These are phyloP conservation scores for Morbakka virulenta DNA, from an alignment of 30 jellyfish, hydroid and myxozoan genomes.

Conservation along the genomic window DNA sequence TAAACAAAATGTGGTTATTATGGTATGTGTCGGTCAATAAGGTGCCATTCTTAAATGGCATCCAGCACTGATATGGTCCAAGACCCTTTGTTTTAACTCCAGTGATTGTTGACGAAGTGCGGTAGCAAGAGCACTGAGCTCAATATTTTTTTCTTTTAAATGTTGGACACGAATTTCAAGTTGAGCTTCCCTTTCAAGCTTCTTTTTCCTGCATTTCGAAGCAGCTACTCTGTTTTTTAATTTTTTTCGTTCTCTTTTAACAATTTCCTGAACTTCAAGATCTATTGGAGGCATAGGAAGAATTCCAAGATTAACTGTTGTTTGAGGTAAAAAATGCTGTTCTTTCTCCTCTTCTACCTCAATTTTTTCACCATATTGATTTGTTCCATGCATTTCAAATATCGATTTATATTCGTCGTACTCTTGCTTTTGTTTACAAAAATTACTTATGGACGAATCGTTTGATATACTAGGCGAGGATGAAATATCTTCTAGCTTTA, in stretches of 20 bases:
- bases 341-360: not conserved
- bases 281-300: constrained; percentile 80
- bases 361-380: not conserved
- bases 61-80: constrained; percentile 69
- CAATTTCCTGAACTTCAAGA: constrained; percentile 76
- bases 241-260: constrained; percentile 72
- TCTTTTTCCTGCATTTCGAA: constrained; percentile 75
- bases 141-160: constrained; percentile 58
- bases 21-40: no score
- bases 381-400: not conserved
- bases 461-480: not conserved
- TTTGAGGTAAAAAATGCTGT: not conserved
- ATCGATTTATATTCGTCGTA: not conserved
- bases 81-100: constrained; percentile 52
- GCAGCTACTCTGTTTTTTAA: constrained; percentile 79
- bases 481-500: not conserved
- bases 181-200: constrained; percentile 83
- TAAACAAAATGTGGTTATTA: no score
- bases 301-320: not conserved
- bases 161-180: constrained; percentile 79
- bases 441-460: not conserved
- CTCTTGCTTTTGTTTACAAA: not conserved
- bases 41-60: constrained; percentile 39
- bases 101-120: constrained; percentile 64
- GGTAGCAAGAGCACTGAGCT: constrained; percentile 55